Evolutionary conservation across 1,140 invertebrate species (phyloP), one percentile per base, ranked within the genome.

Genomic region (Ceratitis capitata): DNA sequence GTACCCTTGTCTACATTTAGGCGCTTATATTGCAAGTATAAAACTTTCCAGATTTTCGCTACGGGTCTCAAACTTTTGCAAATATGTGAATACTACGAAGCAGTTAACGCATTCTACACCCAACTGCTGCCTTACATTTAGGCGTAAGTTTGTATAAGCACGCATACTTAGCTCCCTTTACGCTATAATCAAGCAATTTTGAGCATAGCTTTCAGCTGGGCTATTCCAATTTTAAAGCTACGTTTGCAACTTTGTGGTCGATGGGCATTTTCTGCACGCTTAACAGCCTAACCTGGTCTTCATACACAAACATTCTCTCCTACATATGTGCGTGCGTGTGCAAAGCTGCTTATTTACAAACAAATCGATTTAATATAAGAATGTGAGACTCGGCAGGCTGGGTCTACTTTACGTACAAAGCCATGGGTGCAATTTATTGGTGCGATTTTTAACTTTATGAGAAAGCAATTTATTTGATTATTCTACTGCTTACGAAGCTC

Each of bases 381-480:
- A n/a, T n/a, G 51, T 23, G 64, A 14, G 64, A 35, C 23, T 29
- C 29, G 12, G 35, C 2, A 42, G 69, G 56, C n/a, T 74, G 16
- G 32, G 32, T 29, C 12, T 47, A 39, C n/a, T 39, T 12, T 3
- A 7, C 16, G 23, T 6, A 45, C 35, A 45, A 39, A 45, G 69
- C n/a, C n/a, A 10, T 26, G 39, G 39, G 19, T 23, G 69, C 35
- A 78, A 78, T 45, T 78, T 78, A 78, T 78, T 78, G 12, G 39
- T 78, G 69, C 69, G 39, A 78, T 78, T 78, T 78, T 78, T 78
- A 78, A 45, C 69, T 78, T 78, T 78, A 78, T 45, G 69, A 78
- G 69, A 45, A 78, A 78, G 69, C 69, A n/a, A 78, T 78, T 78
- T 78, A 78, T 78, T 78, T 78, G 69, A 78, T 78, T 78, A 39